phyloP scores from a whole-genome alignment of 2,797 vertebrate species.

The Oreonectes daqikongensis region DNA sequence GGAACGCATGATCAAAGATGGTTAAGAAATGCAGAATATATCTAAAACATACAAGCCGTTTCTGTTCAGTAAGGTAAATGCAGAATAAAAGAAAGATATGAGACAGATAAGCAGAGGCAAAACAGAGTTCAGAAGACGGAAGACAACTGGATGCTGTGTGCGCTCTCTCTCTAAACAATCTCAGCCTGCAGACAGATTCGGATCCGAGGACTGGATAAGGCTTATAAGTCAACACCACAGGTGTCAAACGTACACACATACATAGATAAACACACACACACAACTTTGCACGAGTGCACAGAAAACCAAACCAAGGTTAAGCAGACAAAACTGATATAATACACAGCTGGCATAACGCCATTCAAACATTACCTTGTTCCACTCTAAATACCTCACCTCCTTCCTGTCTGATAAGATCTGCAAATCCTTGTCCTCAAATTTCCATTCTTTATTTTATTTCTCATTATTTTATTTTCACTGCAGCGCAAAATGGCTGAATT shows the following conservation, averaged over 20 bases:
- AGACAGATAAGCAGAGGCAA: constrained; percentile 1
- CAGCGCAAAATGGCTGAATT: neutral
- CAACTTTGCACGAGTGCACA: neutral
- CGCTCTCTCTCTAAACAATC: constrained; percentile 25
- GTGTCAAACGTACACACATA: constrained; percentile 19
- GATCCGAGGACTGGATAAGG: constrained; percentile 37
- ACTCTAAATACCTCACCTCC: constrained; percentile 26
- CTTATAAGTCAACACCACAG: neutral
- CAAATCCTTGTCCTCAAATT: constrained; percentile 22
- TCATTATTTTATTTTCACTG: neutral
- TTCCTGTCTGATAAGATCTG: constrained; percentile 38
- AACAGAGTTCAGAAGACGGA: constrained; percentile 11
- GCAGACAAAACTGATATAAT: constrained; percentile 37
- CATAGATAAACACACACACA: neutral
- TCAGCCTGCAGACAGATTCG: constrained; percentile 8
- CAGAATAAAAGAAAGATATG: neutral
- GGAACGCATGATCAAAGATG: too few relatives aligned
- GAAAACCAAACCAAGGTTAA: constrained; percentile 27
- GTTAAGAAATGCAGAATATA: neutral
- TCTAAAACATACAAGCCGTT: neutral
- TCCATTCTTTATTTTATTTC: neutral
- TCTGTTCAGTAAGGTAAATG: neutral
- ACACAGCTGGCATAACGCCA: constrained; percentile 12
- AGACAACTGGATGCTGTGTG: constrained; percentile 13
- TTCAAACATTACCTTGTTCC: constrained; percentile 36